Conservation (phyloP, 2,888 invertebrate species). For the Caenorhabditis imperialis region DNA sequence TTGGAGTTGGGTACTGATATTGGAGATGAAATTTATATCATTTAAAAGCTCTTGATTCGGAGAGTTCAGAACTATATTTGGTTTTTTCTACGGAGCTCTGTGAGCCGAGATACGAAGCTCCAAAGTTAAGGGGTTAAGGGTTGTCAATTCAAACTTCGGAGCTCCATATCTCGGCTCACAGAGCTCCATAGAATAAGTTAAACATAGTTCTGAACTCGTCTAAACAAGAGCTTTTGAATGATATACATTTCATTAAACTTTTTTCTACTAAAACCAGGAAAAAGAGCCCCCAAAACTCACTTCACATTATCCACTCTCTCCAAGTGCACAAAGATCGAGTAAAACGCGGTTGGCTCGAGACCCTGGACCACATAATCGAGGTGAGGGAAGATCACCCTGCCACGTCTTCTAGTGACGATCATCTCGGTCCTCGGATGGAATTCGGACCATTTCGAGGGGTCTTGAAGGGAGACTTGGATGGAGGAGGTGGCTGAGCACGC, state of each 20-base stretch:
- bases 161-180: too few relatives aligned
- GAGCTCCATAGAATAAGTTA: too few relatives aligned
- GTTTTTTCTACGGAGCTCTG: too few relatives aligned
- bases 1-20: not conserved
- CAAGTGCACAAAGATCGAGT: constrained; percentile 18
- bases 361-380: constrained; percentile 11
- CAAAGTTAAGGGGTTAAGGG: not conserved
- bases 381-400: constrained; percentile 26
- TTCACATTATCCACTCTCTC: constrained; percentile 18
- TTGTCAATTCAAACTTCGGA: not conserved
- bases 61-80: too few relatives aligned
- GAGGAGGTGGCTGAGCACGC: too few relatives aligned
- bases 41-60: too few relatives aligned
- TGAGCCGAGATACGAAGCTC: too few relatives aligned
- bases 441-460: constrained; percentile 1
- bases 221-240: too few relatives aligned
- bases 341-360: not conserved
- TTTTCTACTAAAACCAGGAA: too few relatives aligned
- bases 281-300: constrained; percentile 19
- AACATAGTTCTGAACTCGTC: too few relatives aligned
- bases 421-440: constrained; percentile 32
- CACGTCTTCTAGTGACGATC: constrained; percentile 17
- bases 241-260: too few relatives aligned
- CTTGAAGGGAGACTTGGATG: not conserved
- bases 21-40: too few relatives aligned